These are phyloP conservation scores for Pheosia tremula DNA, from an alignment of 2,888 invertebrate genomes.

Conservation along the genomic window DNA sequence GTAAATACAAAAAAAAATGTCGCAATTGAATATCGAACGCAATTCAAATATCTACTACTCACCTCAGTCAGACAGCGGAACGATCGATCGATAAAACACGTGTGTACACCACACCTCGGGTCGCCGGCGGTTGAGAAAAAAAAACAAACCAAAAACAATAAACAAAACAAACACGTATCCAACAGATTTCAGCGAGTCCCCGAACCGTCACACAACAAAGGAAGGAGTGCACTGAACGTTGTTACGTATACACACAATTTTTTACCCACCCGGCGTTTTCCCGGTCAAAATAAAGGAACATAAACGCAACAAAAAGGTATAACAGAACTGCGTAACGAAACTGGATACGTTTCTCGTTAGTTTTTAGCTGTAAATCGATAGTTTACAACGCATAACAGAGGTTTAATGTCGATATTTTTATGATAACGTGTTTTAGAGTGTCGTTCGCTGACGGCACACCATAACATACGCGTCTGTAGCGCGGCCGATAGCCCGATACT, in stretches of 20 bases:
- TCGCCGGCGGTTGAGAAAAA: constrained; percentile 46
- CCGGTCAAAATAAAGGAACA: constrained; percentile 64
- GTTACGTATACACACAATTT: constrained; percentile 52
- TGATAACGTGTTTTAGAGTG: constrained; percentile 47
- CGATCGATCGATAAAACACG: constrained; percentile 73
- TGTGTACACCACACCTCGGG: constrained; percentile 54
- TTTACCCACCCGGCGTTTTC: constrained; percentile 69
- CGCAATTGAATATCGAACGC: constrained; percentile 14
- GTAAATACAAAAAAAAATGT: constrained; percentile 18
- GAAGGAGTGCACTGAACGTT: constrained; percentile 52
- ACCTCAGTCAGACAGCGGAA: constrained; percentile 50
- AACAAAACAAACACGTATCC: constrained; percentile 45
- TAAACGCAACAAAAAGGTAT: constrained; percentile 50
- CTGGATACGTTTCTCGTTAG: constrained; percentile 30
- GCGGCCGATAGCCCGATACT: constrained; percentile 51
- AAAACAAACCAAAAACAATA: constrained; percentile 50
- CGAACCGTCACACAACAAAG: constrained; percentile 57
- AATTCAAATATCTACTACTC: constrained; percentile 30
- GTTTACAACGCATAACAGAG: constrained; percentile 44
- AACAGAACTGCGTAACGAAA: constrained; percentile 41
- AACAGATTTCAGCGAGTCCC: constrained; percentile 42
- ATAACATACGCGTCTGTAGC: constrained; percentile 62
- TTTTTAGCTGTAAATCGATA: constrained; percentile 27
- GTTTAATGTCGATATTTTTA: constrained; percentile 44
- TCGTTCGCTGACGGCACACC: constrained; percentile 45